Percentiles rank a stretch among this genome's conserved stretches.
phyloP scores from a whole-genome alignment of 1,140 invertebrate species.

The Zaprionus vittiger region DNA sequence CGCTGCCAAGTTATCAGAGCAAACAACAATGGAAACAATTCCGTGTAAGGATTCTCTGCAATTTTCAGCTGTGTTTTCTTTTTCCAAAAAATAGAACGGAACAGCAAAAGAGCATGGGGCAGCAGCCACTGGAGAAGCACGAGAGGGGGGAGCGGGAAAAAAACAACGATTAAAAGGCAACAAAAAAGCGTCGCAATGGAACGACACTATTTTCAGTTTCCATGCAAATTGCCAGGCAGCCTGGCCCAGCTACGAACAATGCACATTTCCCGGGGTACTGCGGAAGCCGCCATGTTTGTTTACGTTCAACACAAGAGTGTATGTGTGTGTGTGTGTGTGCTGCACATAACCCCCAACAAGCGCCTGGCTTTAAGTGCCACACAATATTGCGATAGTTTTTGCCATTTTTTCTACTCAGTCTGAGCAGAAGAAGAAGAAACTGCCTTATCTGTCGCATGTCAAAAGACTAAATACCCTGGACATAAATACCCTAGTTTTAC shows the following conservation, averaged over 20 bases:
- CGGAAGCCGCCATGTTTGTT: constrained; percentile 47
- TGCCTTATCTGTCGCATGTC: constrained; percentile 5
- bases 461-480: constrained; percentile 8
- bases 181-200: constrained; percentile 18
- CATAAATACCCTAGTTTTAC: not conserved
- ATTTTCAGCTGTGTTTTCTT: constrained; percentile 26
- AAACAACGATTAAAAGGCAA: constrained; percentile 29
- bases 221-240: constrained; percentile 35
- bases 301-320: constrained; percentile 18
- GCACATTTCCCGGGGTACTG: constrained; percentile 8
- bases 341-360: constrained; percentile 16
- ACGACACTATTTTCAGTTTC: constrained; percentile 43
- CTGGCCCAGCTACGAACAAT: constrained; percentile 22
- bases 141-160: not conserved
- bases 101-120: constrained; percentile 1
- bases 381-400: constrained; percentile 34
- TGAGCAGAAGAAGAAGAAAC: not conserved
- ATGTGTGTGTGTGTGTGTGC: constrained; percentile 7
- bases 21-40: constrained; percentile 39
- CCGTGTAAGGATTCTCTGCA: constrained; percentile 29
- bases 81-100: constrained; percentile 23
- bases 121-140: no score
- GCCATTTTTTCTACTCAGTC: constrained; percentile 26
- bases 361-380: constrained; percentile 24
- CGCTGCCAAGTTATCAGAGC: constrained; percentile 40